phyloP scores from a whole-genome alignment of 2,113 vertebrate species.

The Syrrhaptes paradoxus region DNA sequence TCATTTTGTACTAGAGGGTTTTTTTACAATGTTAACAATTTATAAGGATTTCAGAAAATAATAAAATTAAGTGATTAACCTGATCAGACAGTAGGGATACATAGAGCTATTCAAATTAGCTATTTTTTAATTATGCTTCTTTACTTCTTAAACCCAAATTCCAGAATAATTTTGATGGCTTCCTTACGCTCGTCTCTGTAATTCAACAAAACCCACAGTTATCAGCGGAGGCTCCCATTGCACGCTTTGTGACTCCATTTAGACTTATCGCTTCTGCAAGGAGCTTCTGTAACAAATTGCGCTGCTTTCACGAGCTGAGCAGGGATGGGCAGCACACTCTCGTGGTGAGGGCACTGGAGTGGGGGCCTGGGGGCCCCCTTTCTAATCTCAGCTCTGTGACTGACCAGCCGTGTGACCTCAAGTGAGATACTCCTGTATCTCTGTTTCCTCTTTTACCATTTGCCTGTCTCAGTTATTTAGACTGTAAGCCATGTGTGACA shows the following conservation, averaged over 20 bases:
- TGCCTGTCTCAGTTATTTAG: conserved; percentile 15
- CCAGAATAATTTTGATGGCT: not conserved
- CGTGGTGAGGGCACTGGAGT: fast-evolving
- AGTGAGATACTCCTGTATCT: not conserved
- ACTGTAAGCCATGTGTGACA: not conserved
- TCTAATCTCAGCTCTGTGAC: not conserved
- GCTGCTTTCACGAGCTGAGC: fast-evolving
- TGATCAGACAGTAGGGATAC: not conserved
- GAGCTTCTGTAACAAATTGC: not conserved
- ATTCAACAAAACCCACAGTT: not conserved
- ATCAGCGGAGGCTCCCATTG: not conserved
- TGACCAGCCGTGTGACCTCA: not conserved
- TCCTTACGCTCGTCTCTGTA: not conserved
- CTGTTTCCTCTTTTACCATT: conserved; percentile 17
- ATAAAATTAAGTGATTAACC: conserved; percentile 42
- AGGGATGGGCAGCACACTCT: not conserved
- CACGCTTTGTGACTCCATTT: not conserved
- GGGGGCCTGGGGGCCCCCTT: not conserved
- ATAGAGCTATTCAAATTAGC: conserved; percentile 7
- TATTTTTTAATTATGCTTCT: conserved; percentile 3
- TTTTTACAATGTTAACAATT: conserved; percentile 36
- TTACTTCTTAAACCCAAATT: conserved; percentile 16
- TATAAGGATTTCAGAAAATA: conserved; percentile 44
- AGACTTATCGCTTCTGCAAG: not conserved
- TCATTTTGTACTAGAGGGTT: not conserved